Percentiles rank a stretch among this genome's conserved stretches.
Evolutionary conservation across 2,113 vertebrate genomes (phyloP).

Genomic region (Dendrocopos noguchii): DNA sequence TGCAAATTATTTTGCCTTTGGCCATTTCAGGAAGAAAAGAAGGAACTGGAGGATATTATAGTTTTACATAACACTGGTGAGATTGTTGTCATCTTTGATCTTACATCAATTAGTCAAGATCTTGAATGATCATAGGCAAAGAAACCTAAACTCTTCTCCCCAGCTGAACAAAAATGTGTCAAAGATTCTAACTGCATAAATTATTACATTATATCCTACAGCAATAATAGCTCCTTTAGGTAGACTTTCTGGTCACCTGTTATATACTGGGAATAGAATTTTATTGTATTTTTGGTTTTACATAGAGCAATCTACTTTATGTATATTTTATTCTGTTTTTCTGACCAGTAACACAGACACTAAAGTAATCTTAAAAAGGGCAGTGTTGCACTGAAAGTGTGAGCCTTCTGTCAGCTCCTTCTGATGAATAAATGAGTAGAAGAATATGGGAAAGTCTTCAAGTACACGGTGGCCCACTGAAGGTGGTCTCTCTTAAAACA

Average conservation of each 20-base stretch:
- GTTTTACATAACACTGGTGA: slow-evolving; percentile 72
- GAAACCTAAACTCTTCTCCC: slow-evolving; percentile 67
- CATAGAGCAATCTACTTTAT: slow-evolving; percentile 1
- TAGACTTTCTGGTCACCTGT: background rate
- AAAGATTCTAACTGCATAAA: slow-evolving; percentile 60
- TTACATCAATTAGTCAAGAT: slow-evolving; percentile 80
- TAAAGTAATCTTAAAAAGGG: background rate
- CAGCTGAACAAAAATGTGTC: slow-evolving; percentile 53
- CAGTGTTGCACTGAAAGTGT: background rate
- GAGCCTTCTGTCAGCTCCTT: background rate
- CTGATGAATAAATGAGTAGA: background rate
- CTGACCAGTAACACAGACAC: background rate
- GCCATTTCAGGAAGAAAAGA: slow-evolving; percentile 77
- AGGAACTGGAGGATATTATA: slow-evolving; percentile 68
- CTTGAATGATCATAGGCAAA: slow-evolving; percentile 71
- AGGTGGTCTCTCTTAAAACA: background rate
- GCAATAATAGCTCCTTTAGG: slow-evolving; percentile 40
- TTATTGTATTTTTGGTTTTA: slow-evolving; percentile 23
- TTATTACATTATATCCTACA: slow-evolving; percentile 67
- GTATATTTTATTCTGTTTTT: slow-evolving; percentile 14
- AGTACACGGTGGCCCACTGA: background rate
- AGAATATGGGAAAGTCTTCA: background rate
- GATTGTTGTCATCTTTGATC: slow-evolving; percentile 78
- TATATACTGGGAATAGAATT: slow-evolving; percentile 11
- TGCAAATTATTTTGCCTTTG: slow-evolving; percentile 80